phyloP scores from a whole-genome alignment of 2,113 vertebrate species.

The Hippolais icterina region DNA sequence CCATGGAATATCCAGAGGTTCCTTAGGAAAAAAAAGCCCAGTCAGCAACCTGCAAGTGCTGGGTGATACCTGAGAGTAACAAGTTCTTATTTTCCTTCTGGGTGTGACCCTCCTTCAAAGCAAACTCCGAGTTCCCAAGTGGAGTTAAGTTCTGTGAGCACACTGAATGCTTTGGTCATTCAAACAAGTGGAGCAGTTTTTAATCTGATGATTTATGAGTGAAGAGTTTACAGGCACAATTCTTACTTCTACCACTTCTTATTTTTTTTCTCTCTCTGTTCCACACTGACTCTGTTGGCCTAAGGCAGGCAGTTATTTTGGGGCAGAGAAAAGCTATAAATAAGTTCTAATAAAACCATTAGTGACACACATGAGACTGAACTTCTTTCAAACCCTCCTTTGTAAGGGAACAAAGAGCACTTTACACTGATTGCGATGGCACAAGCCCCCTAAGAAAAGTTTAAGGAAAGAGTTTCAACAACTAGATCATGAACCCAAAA shows the following conservation, averaged over 20 bases:
- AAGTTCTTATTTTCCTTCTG: background rate
- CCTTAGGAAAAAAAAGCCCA: background rate
- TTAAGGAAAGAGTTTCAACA: background rate
- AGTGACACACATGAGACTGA: background rate
- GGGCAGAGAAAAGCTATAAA: constrained; percentile 2
- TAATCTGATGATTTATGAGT: background rate
- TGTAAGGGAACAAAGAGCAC: constrained; percentile 33
- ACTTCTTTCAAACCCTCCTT: constrained; percentile 19
- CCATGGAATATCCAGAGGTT: background rate
- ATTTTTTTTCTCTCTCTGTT: background rate
- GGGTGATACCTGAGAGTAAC: background rate
- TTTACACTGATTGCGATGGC: background rate
- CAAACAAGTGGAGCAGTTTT: background rate
- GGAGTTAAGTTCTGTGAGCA: background rate
- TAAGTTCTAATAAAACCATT: constrained; percentile 26
- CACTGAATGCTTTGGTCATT: background rate
- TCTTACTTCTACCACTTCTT: background rate
- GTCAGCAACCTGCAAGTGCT: background rate
- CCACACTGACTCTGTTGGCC: constrained; percentile 7
- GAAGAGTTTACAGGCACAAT: constrained; percentile 24
- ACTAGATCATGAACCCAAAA: background rate
- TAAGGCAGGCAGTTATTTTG: constrained; percentile 42
- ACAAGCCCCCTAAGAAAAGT: background rate
- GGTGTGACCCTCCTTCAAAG: background rate
- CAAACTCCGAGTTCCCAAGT: background rate